Evolutionary conservation across 2,888 invertebrate species (phyloP), one percentile per base, ranked within the genome.

Genomic region (Neoscelio sp.): DNA sequence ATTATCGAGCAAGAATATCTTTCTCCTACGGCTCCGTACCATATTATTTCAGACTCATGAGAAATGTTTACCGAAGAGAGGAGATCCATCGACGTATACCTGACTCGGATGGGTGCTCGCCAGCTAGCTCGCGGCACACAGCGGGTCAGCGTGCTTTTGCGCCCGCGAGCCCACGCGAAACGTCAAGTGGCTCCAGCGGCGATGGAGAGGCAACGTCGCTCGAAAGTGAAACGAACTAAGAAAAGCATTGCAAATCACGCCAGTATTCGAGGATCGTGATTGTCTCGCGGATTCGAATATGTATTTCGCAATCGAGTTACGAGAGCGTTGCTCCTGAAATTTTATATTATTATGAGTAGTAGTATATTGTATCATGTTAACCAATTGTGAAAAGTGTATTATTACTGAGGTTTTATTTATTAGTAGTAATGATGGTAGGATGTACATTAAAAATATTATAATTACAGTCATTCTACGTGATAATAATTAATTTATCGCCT

Each of bases 41-140:
- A 78, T 80, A 80, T 80, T 80, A 80, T 80, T 80, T 80, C 71
- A 80, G 75, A 20, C 78, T 73, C 80, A 80, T 80, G 80, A 80
- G 80, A 78, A 78, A 80, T 78, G 80, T 80, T 80, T 80, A 80
- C 80, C 75, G 68, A 80, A 78, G 78, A 77, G 56, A 2, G 74
- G 38, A 68, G 75, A 78, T 71, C 64, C 67, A 70, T 78, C 71
- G 74, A 67, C 71, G 56, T 67, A 6, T 71, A 64, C 33, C 56
- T 62, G 62, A 60, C 18, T 58, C 67, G 75, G 56, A 17, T 26
- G 50, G 40, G 38, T 15, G 38, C 33, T 44, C 46, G 46, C 6
- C 35, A 8, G 70, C 71, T 44, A 8, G 44, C 74, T 64, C 48
- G 56, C 74, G 33, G 58, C 48, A 48, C n/a, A 17, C 40, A 38